These are phyloP conservation scores for Salmo trutta DNA, from an alignment of 2,797 vertebrate species.

Conservation along the genomic window DNA sequence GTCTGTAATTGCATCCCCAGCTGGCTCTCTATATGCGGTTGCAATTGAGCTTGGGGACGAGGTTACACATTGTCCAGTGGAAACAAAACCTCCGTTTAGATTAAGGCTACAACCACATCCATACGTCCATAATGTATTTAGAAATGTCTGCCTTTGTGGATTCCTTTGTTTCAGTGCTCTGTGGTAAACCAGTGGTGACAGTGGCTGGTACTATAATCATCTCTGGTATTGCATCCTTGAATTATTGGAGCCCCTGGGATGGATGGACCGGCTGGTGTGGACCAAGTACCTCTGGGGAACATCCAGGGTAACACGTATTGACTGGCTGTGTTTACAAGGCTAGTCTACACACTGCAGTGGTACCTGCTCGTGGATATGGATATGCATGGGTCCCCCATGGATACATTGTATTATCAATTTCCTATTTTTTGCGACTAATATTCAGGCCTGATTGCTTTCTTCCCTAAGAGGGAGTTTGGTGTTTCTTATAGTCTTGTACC, in stretches of 20 bases:
- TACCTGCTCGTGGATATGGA: too few relatives aligned
- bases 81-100: not conserved
- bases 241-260: not conserved
- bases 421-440: constrained; percentile 47
- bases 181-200: not conserved
- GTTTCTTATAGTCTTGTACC: constrained; percentile 22
- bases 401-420: constrained; percentile 34
- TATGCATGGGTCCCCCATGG: not conserved
- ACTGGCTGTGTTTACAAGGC: not conserved
- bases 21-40: too few relatives aligned
- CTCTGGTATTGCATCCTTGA: not conserved
- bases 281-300: constrained; percentile 13
- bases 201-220: not conserved
- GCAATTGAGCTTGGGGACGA: too few relatives aligned
- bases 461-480: constrained; percentile 7
- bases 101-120: too few relatives aligned
- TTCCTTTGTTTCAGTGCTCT: not conserved
- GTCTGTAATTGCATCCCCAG: not conserved
- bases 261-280: not conserved
- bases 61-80: too few relatives aligned
- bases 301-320: not conserved
- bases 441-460: constrained; percentile 45
- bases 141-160: not conserved
- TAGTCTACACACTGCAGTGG: not conserved
- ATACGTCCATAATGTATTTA: not conserved